phyloP scores from a whole-genome alignment of 2,113 vertebrate genomes.

The Cynocephalus volans region DNA sequence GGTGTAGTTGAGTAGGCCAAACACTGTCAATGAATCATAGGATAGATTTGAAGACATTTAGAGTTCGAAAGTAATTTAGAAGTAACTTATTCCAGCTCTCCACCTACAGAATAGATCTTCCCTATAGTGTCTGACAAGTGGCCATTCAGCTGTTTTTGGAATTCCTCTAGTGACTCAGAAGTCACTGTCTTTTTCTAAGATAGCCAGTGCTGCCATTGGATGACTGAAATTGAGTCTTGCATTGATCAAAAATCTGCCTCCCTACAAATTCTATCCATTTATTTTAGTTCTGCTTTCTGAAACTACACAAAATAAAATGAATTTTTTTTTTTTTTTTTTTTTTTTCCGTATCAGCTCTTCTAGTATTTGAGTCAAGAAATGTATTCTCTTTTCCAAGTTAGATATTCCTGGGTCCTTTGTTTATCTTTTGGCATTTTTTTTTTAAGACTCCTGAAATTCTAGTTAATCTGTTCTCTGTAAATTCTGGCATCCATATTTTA shows the following conservation, averaged over 20 bases:
- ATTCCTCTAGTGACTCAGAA: constrained; percentile 31
- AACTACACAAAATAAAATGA: constrained; percentile 24
- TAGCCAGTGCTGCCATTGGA: not conserved
- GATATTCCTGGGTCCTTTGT: not conserved
- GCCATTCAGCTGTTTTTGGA: not conserved
- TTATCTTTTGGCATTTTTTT: not conserved
- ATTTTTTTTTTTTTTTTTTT: not conserved
- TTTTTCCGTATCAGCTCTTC: not conserved
- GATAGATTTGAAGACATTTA: not conserved
- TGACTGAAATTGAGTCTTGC: not conserved
- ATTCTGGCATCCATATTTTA: not conserved
- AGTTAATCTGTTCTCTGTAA: not conserved
- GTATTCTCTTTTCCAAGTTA: constrained; percentile 45
- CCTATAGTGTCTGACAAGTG: not conserved
- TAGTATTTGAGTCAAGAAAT: not conserved
- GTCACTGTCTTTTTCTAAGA: not conserved
- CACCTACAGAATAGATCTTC: not conserved
- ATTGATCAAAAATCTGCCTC: not conserved
- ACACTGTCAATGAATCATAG: not conserved
- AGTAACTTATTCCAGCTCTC: not conserved
- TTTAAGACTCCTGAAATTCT: not conserved
- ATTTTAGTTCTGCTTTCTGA: constrained; percentile 56
- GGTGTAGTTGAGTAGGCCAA: not conserved
- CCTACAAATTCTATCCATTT: not conserved
- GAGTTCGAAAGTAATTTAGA: constrained; percentile 40